These are phyloP conservation scores for Cephalotes varians DNA, from an alignment of 2,888 invertebrate species.

Conservation along the genomic window DNA sequence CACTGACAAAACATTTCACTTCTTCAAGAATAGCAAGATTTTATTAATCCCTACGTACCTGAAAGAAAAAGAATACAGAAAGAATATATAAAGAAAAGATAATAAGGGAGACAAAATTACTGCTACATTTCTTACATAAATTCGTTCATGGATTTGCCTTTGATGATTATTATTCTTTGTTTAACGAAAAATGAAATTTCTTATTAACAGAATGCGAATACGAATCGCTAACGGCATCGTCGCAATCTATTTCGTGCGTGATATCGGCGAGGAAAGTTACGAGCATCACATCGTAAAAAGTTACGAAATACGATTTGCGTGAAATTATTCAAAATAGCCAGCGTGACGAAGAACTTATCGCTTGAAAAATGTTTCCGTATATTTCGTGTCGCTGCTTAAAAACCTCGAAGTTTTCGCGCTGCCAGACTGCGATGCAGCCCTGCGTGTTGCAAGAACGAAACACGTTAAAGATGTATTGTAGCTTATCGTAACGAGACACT, in stretches of 20 bases:
- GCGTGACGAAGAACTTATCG: constrained; percentile 28
- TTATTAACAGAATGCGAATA: constrained; percentile 27
- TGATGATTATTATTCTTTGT: background rate
- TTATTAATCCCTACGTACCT: background rate
- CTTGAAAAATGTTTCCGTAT: constrained; percentile 45
- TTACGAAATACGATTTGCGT: constrained; percentile 51
- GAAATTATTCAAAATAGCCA: constrained; percentile 57
- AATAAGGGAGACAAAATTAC: background rate
- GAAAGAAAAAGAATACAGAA: background rate
- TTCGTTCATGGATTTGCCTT: background rate
- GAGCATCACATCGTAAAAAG: constrained; percentile 43
- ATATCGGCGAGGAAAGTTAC: constrained; percentile 38
- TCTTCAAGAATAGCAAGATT: background rate
- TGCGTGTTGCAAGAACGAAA: background rate
- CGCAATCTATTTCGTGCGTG: background rate
- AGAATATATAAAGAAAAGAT: background rate
- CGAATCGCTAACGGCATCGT: background rate
- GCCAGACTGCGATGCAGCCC: background rate
- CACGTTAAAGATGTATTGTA: constrained; percentile 13
- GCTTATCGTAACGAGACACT: background rate
- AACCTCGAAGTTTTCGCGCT: background rate
- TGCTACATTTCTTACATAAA: background rate
- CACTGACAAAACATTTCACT: background rate
- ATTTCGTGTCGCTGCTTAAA: constrained; percentile 26
- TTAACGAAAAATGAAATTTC: constrained; percentile 10